Evolutionary conservation across 2,888 invertebrate species (phyloP), one percentile per base, ranked within the genome.

Genomic region (Tyria jacobaeae): DNA sequence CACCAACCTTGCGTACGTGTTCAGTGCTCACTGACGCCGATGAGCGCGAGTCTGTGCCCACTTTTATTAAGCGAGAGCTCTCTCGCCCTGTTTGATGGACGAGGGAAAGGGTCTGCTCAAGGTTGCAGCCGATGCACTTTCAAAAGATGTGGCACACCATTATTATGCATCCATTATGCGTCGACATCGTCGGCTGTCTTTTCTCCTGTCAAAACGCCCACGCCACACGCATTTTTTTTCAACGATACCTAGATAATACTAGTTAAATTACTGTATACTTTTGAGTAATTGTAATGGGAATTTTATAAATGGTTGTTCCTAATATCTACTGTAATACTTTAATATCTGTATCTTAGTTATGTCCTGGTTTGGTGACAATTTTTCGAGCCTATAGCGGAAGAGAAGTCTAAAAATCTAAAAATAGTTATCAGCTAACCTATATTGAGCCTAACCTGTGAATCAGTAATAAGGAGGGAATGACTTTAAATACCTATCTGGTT

Each of bases 101-200:
- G 92, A 92, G 92, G 92, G 93, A 94, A 93, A 93, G 93, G 90
- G 83, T 83, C 83, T 71, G 80, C 67, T 89, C 92, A 92, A 93
- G 92, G 92, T 79, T 91, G 88, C 84, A 85, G 83, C 76, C 86
- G 84, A 83, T 92, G 92, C 91, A 93, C 94, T 93, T 93, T 92
- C 93, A 85, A 91, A 86, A 88, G 85, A 89, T 89, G 88, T 88
- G 83, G 86, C 89, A 87, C 86, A 85, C 83, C 82, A 81, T 85
- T 87, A 87, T 87, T 87, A 89, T 86, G 89, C 90, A 89, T 91
- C 87, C 86, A 89, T 90, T 90, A 90, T 86, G 85, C 87, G 84
- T 78, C 83, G 81, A 71, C 81, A 76, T 77, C 79, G 83, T 69
- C 71, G 79, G 78, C 78, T 82, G 82, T 80, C 81, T 81, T 84